Evolutionary conservation across 2,113 vertebrate species (phyloP), one percentile per base, ranked within the genome.

Genomic region (Labeo rohita): DNA sequence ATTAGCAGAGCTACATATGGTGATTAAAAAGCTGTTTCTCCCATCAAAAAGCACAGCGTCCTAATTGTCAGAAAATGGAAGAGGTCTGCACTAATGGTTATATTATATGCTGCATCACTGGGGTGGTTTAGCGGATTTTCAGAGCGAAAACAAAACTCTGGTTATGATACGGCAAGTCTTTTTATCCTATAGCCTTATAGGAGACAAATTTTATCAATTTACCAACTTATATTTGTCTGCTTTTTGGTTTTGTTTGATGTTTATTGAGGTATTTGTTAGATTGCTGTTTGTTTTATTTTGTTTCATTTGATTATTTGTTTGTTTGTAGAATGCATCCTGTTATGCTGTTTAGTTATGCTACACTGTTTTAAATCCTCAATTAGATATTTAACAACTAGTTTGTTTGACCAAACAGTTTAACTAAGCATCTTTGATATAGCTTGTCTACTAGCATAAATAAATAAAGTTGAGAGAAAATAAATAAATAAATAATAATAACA

Each of bases 1-100:
- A 93, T 93, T 93, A 93, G 91, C 85, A 83, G 83, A 83, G 88
- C 88, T 91, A 86, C 90, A 92, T 93, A 89, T 89, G 90, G 92
- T 91, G 91, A 93, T 93, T 93, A 92, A 92, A 93, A 93, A 92
- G 88, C 72, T 80, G 63, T 89, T 89, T 86, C 59, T 59, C 61
- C 85, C 77, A 84, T 88, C 89, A 90, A 88, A 90, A 87, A 88
- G 83, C 84, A 74, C 74, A 83, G 59, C 74, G 43, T 87, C 74
- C 87, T 90, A 88, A 88, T 88, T 90, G 88, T 87, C 54, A 63
- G 79, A 84, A 88, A 88, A 88, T 85, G 74, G 83, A 87, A 85
- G 83, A 80, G 86, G 74, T 82, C 86, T 87, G 68, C 54, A 54
- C 83, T 87, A 87, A 87, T 87, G 80, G 86, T 75, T 87, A 84